phyloP scores from a whole-genome alignment of 2,113 vertebrate genomes.

The Epinephelus fuscoguttatus region DNA sequence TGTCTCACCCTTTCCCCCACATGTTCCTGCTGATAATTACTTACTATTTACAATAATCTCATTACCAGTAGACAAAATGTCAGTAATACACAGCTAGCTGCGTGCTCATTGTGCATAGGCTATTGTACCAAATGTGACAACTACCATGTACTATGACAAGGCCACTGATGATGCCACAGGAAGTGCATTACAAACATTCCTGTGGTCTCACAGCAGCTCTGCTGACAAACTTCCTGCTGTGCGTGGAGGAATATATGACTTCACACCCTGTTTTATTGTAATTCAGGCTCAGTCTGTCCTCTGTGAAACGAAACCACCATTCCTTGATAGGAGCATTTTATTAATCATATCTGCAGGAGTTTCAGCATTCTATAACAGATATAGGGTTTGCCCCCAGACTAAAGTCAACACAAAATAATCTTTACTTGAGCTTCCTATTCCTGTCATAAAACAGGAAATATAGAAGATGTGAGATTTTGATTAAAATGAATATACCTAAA shows the following conservation, averaged over 20 bases:
- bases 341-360: neutral
- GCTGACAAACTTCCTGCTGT: slow-evolving; percentile 22
- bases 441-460: neutral
- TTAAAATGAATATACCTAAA: neutral
- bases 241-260: slow-evolving; percentile 13
- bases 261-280: neutral
- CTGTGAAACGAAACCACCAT: slow-evolving; percentile 1
- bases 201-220: slow-evolving; percentile 24
- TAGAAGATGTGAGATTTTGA: neutral
- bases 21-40: neutral
- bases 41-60: neutral
- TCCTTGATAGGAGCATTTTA: neutral
- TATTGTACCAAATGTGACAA: neutral
- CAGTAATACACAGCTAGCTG: neutral
- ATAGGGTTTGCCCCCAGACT: neutral
- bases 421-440: neutral
- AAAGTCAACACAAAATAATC: neutral
- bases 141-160: neutral
- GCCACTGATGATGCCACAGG: slow-evolving; percentile 15
- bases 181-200: slow-evolving; percentile 51
- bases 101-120: neutral
- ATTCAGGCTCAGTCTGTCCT: slow-evolving; percentile 12
- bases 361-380: neutral
- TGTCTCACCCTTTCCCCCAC: neutral
- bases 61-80: neutral